Conservation (phyloP, 2,888 invertebrate genomes). For the Habrosyne pyritoides region DNA sequence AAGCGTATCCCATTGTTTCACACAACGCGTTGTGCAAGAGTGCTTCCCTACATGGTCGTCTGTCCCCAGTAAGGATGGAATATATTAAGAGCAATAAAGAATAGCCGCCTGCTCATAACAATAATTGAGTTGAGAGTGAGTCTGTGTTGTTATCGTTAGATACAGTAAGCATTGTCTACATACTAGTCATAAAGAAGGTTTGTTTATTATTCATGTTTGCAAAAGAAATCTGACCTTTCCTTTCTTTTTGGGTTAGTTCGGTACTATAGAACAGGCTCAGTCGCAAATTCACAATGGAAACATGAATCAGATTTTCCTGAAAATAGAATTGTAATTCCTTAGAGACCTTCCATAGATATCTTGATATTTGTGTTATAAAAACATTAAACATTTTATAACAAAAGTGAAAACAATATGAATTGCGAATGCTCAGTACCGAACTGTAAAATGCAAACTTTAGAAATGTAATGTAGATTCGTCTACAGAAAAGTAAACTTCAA, state of each 20-base stretch:
- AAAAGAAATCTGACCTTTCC: not conserved
- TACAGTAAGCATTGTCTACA: not conserved
- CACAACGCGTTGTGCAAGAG: slow-evolving; percentile 25
- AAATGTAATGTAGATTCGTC: not conserved
- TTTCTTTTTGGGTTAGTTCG: no score
- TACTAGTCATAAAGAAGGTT: not conserved
- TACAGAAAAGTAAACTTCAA: not conserved
- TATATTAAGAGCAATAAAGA: slow-evolving; percentile 44
- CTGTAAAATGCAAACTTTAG: not conserved
- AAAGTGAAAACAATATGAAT: no score
- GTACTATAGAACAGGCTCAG: no score
- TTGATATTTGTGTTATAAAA: no score
- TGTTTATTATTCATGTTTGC: not conserved
- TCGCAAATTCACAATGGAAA: no score
- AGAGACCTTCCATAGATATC: no score
- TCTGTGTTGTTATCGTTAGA: slow-evolving; percentile 3
- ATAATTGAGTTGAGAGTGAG: slow-evolving; percentile 32
- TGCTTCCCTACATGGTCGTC: slow-evolving; percentile 21
- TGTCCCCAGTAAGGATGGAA: slow-evolving; percentile 27
- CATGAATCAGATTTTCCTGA: no score
- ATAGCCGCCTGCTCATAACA: slow-evolving; percentile 32
- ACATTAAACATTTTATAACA: no score
- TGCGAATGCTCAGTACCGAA: no score
- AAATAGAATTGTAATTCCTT: no score
- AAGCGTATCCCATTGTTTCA: slow-evolving; percentile 22